Conservation (phyloP, 2,888 invertebrate species). For the Mythimna impura region DNA sequence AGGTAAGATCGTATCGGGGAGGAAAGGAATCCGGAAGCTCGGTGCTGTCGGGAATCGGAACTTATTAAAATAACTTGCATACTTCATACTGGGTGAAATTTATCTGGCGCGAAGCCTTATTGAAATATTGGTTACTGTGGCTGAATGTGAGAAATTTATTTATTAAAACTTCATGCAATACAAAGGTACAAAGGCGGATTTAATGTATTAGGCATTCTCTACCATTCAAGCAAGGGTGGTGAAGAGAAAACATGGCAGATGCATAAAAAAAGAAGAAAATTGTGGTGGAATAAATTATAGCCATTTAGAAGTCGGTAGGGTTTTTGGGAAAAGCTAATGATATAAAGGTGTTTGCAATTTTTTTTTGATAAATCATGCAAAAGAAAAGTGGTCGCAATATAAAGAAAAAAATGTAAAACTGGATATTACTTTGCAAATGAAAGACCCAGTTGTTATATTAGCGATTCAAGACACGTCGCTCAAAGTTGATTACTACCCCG, state of each 20-base stretch:
- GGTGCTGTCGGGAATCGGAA: not conserved
- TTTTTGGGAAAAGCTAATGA: too few species aligned
- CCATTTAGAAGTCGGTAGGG: not conserved
- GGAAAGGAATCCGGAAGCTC: constrained; percentile 18
- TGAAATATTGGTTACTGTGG: not conserved
- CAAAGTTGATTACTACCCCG: constrained; percentile 32
- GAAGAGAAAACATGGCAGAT: too few species aligned
- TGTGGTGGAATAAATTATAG: not conserved
- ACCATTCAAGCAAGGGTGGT: too few species aligned
- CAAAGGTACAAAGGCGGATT: too few species aligned
- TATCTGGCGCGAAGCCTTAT: not conserved
- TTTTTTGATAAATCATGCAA: too few species aligned
- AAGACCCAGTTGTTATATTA: not conserved
- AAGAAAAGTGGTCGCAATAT: too few species aligned
- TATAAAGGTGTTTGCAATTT: not conserved
- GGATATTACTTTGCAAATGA: not conserved
- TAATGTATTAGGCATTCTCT: too few species aligned
- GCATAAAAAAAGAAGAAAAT: too few species aligned
- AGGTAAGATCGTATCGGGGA: not conserved
- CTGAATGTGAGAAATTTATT: too few species aligned
- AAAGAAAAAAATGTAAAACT: not conserved
- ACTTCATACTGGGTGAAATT: constrained; percentile 15
- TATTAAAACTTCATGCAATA: too few species aligned
- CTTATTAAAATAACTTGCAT: constrained; percentile 53
- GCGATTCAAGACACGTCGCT: constrained; percentile 41